Conservation (phyloP, 37 sponge, comb jelly and placozoan species). For the Cladorhizidae sp. region DNA sequence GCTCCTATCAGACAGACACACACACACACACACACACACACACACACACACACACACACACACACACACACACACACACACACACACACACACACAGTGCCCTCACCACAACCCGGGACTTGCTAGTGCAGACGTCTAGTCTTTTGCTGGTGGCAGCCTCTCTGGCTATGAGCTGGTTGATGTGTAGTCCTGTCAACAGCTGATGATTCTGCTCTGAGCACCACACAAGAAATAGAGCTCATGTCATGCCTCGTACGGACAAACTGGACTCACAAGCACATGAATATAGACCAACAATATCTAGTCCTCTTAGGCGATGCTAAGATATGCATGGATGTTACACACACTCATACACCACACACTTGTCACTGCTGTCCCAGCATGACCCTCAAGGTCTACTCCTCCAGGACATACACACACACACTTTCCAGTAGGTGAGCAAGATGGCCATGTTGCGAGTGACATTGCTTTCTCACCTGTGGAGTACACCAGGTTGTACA, state of each 20-base stretch:
- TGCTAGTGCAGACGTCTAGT: slow-evolving; percentile 17
- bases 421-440: no score
- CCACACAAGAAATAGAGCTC: not conserved
- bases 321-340: no score
- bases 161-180: slow-evolving; percentile 50
- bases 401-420: no score
- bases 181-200: slow-evolving; percentile 1
- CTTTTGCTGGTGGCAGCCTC: slow-evolving; percentile 14
- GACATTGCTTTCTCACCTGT: no score
- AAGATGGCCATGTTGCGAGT: no score
- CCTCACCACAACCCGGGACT: slow-evolving; percentile 25
- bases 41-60: slow-evolving; percentile 28
- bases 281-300: not conserved
- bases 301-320: not conserved
- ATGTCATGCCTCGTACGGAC: not conserved
- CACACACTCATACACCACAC: no score
- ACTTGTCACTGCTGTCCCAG: no score
- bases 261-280: not conserved
- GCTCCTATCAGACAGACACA: not conserved
- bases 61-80: slow-evolving; percentile 13
- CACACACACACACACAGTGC: no score
- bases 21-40: slow-evolving; percentile 29
- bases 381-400: no score
- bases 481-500: slow-evolving; percentile 3
- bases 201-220: not conserved